Evolutionary conservation across 2,797 vertebrate species (phyloP), one percentile per base, ranked within the genome.

Genomic region (Lutjanus campechanus): DNA sequence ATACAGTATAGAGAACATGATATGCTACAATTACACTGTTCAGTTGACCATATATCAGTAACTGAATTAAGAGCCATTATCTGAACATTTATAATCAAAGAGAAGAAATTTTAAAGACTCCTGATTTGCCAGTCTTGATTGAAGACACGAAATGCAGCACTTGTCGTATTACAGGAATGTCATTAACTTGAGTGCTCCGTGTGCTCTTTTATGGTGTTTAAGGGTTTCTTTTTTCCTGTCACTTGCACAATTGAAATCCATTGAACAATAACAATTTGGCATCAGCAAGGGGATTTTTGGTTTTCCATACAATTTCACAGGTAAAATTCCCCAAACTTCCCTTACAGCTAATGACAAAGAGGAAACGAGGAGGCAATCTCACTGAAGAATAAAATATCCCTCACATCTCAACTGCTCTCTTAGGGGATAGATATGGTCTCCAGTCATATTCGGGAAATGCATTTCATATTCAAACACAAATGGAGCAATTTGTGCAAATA

Each of bases 401-500:
- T 60, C 76, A 59, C 66, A 60, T 85, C 74, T 89, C 77, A 71
- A 69, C 50, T 19, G 59, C 83, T 84, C 69, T 87, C 80, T 79
- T 54, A 11, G 77, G 82, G 76, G 86, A 79, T 41, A 66, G 85
- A 84, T 68, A 58, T 0, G 17, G 40, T 88, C 79, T 82, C 66
- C 74, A 63, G 82, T 90, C 77, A 76, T 80, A 84, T 89, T 83
- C 40, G 1, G 70, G 81, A 86, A 92, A 89, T 76, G 83, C 84
- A 85, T 89, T 92, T 92, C 82, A 89, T 93, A 92, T 93, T 94
- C 90, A 90, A 93, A 92, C 88, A 90, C 87, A 94, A 95, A 91
- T 88, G 84, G 91, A 92, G 93, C 92, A 94, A 94, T 94, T 93
- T 94, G 93, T 93, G 88, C 91, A 94, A 94, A 94, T 94, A 76